Evolutionary conservation across 2,113 vertebrate species (phyloP).

Genomic region (Scopus umbretta): DNA sequence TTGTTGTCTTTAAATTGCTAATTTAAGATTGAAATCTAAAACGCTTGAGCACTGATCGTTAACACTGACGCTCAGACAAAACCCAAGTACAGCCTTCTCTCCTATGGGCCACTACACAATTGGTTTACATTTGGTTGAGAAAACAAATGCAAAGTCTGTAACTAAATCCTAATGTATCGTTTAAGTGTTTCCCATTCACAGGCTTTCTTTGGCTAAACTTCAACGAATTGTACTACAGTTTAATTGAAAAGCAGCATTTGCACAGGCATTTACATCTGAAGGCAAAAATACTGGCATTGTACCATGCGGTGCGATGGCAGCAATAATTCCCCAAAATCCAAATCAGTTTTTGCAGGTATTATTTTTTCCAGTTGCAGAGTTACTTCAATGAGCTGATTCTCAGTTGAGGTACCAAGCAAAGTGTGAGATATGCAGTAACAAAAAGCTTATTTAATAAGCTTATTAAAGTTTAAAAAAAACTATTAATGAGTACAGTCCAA

Average conservation of each 20-base stretch:
- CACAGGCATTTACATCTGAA: conserved; percentile 50
- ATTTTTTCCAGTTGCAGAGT: not conserved
- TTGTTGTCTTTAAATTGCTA: conserved; percentile 66
- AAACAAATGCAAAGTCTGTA: conserved; percentile 63
- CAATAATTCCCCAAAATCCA: not conserved
- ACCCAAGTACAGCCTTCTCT: conserved; percentile 40
- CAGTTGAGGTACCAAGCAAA: not conserved
- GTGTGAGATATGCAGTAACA: not conserved
- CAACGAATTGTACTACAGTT: conserved; percentile 51
- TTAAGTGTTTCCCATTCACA: conserved; percentile 43
- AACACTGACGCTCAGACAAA: conserved; percentile 49
- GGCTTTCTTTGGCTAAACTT: conserved; percentile 49
- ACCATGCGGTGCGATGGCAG: not conserved
- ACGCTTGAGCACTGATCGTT: conserved; percentile 50
- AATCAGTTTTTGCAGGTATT: not conserved
- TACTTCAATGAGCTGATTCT: not conserved
- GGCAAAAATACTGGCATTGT: conserved; percentile 1
- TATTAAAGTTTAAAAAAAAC: not conserved
- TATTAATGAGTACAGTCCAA: not conserved
- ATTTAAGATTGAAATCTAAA: conserved; percentile 72
- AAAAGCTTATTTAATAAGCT: not conserved
- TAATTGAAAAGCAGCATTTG: conserved; percentile 45
- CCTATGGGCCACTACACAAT: conserved; percentile 32
- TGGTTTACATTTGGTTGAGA: conserved; percentile 54
- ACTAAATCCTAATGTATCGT: conserved; percentile 58